A percentile compares a stretch with the other conserved stretches of the same genome.
phyloP scores from a whole-genome alignment of 2,888 invertebrate species.

The Lordiphosa andalusiaca region DNA sequence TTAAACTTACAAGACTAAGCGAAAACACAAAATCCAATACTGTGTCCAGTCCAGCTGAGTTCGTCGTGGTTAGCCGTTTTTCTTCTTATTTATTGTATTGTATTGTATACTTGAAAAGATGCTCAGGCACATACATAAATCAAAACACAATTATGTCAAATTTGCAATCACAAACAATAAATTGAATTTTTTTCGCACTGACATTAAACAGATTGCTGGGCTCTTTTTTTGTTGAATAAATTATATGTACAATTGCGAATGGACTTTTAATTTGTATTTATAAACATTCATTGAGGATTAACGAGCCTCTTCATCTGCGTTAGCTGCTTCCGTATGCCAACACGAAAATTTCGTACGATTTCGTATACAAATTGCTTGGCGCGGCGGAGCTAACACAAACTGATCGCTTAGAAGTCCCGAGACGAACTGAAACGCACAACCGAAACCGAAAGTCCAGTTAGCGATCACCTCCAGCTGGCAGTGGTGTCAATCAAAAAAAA shows the following conservation, averaged over 20 bases:
- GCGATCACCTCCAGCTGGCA: constrained; percentile 26
- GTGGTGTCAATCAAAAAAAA: constrained; percentile 12
- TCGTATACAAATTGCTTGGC: constrained; percentile 36
- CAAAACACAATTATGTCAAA: constrained; percentile 64
- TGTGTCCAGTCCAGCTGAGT: constrained; percentile 15
- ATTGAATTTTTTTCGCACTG: constrained; percentile 44
- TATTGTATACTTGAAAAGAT: constrained; percentile 3
- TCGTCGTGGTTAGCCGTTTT: not conserved
- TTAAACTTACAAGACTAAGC: constrained; percentile 34
- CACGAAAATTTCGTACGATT: constrained; percentile 38
- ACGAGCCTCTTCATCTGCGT: constrained; percentile 10
- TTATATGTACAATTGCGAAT: constrained; percentile 29
- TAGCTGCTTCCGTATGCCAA: constrained; percentile 57
- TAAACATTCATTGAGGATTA: constrained; percentile 35
- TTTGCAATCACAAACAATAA: constrained; percentile 64
- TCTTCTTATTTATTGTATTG: not conserved
- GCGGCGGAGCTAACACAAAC: constrained; percentile 50
- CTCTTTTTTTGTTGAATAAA: constrained; percentile 43
- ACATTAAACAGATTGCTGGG: constrained; percentile 53
- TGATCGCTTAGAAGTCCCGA: constrained; percentile 67
- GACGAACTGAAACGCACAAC: constrained; percentile 59
- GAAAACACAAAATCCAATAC: constrained; percentile 14
- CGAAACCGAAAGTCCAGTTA: constrained; percentile 62
- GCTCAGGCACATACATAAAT: constrained; percentile 33
- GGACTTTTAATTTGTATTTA: constrained; percentile 28